phyloP scores from a whole-genome alignment of 1,140 invertebrate genomes.

The Phymastichus coffea region DNA sequence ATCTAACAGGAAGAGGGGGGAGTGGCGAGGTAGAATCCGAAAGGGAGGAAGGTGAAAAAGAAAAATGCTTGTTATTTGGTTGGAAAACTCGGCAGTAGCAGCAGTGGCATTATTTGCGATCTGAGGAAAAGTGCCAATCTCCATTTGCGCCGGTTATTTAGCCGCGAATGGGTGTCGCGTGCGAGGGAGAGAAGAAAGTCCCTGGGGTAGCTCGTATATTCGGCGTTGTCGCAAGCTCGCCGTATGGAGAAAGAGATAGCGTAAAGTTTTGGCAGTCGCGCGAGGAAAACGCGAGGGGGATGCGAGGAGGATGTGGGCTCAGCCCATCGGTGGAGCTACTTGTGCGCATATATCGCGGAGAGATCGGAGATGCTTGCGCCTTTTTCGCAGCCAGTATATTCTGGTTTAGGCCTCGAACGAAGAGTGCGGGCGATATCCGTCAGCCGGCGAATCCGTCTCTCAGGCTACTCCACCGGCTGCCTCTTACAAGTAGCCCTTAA shows the following conservation, averaged over 20 bases:
- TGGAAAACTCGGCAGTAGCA: no score
- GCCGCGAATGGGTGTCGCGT: neutral
- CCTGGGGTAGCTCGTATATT: conserved; percentile 3
- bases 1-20: no score
- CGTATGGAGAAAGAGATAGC: no score
- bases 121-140: conserved; percentile 16
- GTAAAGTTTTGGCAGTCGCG: conserved; percentile 24
- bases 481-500: no score
- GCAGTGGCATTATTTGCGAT: no score
- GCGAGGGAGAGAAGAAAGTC: no score
- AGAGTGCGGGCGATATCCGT: conserved; percentile 8
- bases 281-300: no score
- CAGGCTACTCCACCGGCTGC: no score
- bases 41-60: no score
- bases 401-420: conserved; percentile 40
- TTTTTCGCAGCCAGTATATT: conserved; percentile 41
- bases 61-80: no score
- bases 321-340: neutral
- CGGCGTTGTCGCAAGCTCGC: neutral
- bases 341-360: neutral
- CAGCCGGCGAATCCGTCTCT: no score
- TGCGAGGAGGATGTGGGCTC: neutral
- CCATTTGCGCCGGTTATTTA: conserved; percentile 16
- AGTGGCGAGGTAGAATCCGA: no score
- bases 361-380: conserved; percentile 5